Base-by-base conservation (phyloP, 2,888 invertebrate species). In the Falcaria lacertinaria region DNA sequence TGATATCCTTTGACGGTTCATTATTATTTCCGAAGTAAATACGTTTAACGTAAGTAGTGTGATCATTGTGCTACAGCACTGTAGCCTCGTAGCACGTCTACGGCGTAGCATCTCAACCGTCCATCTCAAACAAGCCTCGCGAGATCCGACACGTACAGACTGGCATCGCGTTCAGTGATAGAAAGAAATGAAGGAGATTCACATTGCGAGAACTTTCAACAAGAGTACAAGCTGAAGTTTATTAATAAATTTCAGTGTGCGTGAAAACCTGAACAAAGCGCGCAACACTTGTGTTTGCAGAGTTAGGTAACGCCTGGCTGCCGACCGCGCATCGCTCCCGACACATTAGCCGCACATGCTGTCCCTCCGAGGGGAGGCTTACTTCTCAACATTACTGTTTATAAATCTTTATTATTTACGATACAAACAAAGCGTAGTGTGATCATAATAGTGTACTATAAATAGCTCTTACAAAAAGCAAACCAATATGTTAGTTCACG, bases 191-290 rank as follows among this genome's bases (percentile, higher is more conserved):
- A 28, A 28, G 11, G 7, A 28, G 28, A 11, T 11, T 11, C 28
- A 28, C 28, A 22, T 25, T 25, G 13, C 22, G 1, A 14, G 15
- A 37, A 37, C 14, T 37, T 37, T 11, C 25, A 22, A 37, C 22
- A 37, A 3, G 22, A 22, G 37, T 15, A 22, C 37, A 37, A 13
- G 22, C 22, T 1, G 14, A 37, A 37, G 37, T 37, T 37, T 37
- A 37, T 37, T 37, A 37, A 37, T 37, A 37, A 37, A 37, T 37
- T 37, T 37, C 37, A 22, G 22, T 19, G 5, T 11, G 37, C 37
- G 37, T 15, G 22, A 22, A 37, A 37, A 37, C 22, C 22, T 37
- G 22, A 37, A 11, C 37, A 37, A 15, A 37, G 15, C 37, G 37
- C 22, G 37, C 14, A 22, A 22, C n/a, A n/a, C 22, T 37, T 37